Conservation (phyloP, 30 jellyfish, hydroid and myxozoan species). For the Pseudorhiza aurosa region DNA sequence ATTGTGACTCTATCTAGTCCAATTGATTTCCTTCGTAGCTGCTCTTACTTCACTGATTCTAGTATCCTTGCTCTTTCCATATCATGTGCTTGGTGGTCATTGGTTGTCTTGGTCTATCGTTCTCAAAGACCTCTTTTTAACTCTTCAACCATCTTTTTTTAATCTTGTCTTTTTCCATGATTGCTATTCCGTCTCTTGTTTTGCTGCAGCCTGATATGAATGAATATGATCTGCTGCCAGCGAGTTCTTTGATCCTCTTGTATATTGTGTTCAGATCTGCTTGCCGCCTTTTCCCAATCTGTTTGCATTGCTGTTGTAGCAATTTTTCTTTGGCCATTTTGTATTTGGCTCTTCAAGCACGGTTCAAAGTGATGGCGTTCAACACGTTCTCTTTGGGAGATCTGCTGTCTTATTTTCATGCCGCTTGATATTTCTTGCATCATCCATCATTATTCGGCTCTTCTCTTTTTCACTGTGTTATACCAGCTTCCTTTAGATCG, state of each 20-base stretch:
- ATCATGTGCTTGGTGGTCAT: neutral
- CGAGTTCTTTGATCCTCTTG: neutral
- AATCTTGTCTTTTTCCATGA: slow-evolving; percentile 14
- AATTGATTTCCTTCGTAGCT: neutral
- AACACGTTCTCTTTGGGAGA: neutral
- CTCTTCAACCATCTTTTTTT: neutral
- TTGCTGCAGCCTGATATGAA: neutral
- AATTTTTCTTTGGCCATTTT: neutral
- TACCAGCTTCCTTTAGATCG: neutral
- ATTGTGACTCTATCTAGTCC: slow-evolving; percentile 10
- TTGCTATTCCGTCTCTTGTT: neutral
- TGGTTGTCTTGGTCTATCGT: neutral
- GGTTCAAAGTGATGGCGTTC: neutral
- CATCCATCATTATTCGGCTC: neutral
- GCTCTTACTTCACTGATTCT: neutral
- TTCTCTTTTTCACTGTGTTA: neutral
- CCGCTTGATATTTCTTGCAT: neutral
- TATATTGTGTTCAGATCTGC: neutral
- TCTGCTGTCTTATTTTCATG: neutral
- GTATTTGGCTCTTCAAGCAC: neutral
- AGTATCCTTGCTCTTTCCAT: slow-evolving; percentile 8
- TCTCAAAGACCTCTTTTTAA: neutral
- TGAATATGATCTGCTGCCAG: neutral
- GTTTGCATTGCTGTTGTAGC: slow-evolving; percentile 8
- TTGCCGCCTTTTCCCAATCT: neutral